Conservation (phyloP, 92 coral and sea anemone species). For the Palythoa caribaeorum region DNA sequence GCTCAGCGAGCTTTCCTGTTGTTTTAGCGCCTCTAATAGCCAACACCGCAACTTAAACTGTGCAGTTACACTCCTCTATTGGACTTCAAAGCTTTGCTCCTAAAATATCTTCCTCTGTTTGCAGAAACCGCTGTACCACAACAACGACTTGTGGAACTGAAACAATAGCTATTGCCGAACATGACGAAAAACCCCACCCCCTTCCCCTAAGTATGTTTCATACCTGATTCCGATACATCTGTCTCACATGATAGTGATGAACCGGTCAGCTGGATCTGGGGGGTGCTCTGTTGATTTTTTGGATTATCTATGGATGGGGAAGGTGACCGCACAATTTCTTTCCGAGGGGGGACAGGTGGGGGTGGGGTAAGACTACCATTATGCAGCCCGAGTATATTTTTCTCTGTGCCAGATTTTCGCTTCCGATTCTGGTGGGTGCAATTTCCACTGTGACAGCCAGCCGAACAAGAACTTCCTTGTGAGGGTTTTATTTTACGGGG, state of each 20-base stretch:
- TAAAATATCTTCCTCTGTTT: too few relatives aligned
- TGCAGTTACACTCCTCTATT: too few relatives aligned
- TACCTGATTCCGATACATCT: conserved; percentile 26
- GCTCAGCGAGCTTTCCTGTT: too few relatives aligned
- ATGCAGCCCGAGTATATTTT: not conserved
- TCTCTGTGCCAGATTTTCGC: conserved; percentile 34
- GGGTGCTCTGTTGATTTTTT: conserved; percentile 6
- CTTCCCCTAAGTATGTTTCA: not conserved
- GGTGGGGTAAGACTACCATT: conserved; percentile 58
- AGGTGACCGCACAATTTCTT: conserved; percentile 70
- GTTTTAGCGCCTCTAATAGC: too few relatives aligned
- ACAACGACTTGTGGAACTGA: too few relatives aligned
- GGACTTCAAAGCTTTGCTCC: too few relatives aligned
- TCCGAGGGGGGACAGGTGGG: conserved; percentile 92
- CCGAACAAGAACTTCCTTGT: conserved; percentile 33
- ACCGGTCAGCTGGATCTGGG: conserved; percentile 34
- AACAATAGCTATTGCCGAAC: too few relatives aligned
- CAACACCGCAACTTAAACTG: too few relatives aligned
- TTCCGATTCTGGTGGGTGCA: not conserved
- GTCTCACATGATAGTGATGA: not conserved
- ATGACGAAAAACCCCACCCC: not conserved
- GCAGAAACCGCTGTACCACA: too few relatives aligned
- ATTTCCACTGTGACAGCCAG: not conserved
- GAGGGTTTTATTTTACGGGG: conserved; percentile 74
- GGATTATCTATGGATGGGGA: conserved; percentile 9